These are phyloP conservation scores for Ophion costatus DNA, from an alignment of 2,888 invertebrate species.

Conservation along the genomic window DNA sequence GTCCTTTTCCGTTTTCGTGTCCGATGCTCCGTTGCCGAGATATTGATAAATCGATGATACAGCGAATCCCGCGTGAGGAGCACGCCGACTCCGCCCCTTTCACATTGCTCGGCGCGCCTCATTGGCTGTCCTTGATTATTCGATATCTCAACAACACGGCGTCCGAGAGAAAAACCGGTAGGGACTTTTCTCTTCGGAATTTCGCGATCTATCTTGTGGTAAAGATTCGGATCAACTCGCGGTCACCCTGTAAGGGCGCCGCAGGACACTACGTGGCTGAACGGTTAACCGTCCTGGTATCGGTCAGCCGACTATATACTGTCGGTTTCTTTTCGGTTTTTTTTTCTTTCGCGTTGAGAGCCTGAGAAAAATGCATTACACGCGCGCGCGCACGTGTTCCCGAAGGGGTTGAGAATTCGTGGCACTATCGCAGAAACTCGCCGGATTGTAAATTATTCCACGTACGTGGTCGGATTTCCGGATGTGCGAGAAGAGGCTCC, in stretches of 20 bases:
- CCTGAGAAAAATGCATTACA: slow-evolving; percentile 41
- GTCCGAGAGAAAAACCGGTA: background rate
- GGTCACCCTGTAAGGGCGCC: background rate
- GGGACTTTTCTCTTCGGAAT: background rate
- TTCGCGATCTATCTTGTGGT: background rate
- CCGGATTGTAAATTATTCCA: slow-evolving; percentile 64
- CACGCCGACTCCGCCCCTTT: background rate
- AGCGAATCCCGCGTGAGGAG: background rate
- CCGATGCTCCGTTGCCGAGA: background rate
- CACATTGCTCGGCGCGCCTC: background rate
- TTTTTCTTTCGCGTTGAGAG: background rate
- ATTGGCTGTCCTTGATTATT: background rate
- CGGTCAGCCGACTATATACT: background rate
- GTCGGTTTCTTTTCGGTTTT: background rate
- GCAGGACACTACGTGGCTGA: background rate
- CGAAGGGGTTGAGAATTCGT: slow-evolving; percentile 53
- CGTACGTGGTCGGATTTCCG: slow-evolving; percentile 66
- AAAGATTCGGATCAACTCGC: background rate
- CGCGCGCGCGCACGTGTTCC: slow-evolving; percentile 19
- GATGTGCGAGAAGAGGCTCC: slow-evolving; percentile 41
- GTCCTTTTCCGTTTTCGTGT: background rate
- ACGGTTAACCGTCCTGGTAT: background rate
- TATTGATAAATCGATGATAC: background rate
- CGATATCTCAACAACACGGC: background rate
- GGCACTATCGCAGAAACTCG: slow-evolving; percentile 44